Evolutionary conservation across 2,888 invertebrate genomes (phyloP), one percentile per base, ranked within the genome.

Genomic region (Lacanobia wlatinum): DNA sequence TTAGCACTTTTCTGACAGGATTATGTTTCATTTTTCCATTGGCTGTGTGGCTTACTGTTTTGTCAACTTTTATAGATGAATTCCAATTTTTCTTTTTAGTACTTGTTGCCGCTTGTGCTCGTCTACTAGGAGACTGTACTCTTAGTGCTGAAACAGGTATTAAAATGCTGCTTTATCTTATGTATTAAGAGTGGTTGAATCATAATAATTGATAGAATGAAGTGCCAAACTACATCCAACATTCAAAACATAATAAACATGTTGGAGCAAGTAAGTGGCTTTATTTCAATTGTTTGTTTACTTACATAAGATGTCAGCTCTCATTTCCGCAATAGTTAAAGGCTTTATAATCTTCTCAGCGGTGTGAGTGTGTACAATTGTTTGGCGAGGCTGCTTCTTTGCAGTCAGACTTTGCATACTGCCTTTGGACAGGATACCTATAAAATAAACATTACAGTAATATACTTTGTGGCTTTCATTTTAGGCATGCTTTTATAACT

Each of bases 81-180:
- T 96, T 96, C 96, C 96, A 96, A n/a, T 78, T 90, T 67, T 89
- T 91, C 75, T 92, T 94, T 73, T 88, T 95, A 0, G 84, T 70
- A 9, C 92, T 91, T 40, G 89, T 76, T 21, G 83, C 60, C 16
- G 77, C 75, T 64, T 89, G 90, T 0, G 78, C 75, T 55, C 53
- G 65, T 63, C 80, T 88, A 76, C 72, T 89, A 0, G 92, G 91
- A 1, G 92, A 90, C 46, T 85, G 85, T 0, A 76, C 73, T 83
- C 82, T 91, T 46, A 94, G 68, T 7, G 91, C 95, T 95, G 86
- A 28, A 92, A 92, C 46, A n/a, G 21, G 2, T 52, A 23, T 14
- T 38, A 46, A 14, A 1, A 43, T n/a, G 23, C 10, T 43, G n/a
- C 8, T 23, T 23, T n/a, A n/a, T 4, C n/a, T 12, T 14, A n/a